Conservation (phyloP, 2,888 invertebrate genomes). For the Mystacides longicornis region DNA sequence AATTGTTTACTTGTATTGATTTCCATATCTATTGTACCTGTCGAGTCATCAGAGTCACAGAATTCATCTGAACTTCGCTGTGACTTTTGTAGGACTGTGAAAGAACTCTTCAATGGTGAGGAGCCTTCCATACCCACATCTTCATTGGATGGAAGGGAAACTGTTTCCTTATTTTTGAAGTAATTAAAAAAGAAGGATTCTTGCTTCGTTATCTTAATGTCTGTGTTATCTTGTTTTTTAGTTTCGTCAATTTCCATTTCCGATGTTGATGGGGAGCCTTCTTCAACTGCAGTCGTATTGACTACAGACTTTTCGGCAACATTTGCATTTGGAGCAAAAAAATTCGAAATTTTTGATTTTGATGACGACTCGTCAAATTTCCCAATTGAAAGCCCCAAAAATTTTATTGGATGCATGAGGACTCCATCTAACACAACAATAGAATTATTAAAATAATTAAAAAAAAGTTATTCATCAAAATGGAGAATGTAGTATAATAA, state of each 20-base stretch:
- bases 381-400: conserved; percentile 69
- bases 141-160: not conserved
- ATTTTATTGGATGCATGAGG: conserved; percentile 50
- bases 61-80: conserved; percentile 33
- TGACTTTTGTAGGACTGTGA: not conserved
- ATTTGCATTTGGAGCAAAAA: not conserved
- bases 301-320: not conserved
- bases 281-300: not conserved
- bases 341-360: not conserved
- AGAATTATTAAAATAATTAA: not conserved
- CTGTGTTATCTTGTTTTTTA: not conserved
- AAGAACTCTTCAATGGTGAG: not conserved
- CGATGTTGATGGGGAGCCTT: not conserved
- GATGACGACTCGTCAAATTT: conserved; percentile 58
- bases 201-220: conserved; percentile 32
- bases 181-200: conserved; percentile 46
- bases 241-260: not conserved
- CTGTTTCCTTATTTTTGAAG: conserved; percentile 29
- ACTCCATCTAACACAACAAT: not conserved
- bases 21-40: conserved; percentile 44
- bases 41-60: conserved; percentile 40
- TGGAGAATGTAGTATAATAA: not conserved
- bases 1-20: conserved; percentile 39
- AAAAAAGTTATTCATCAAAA: not conserved
- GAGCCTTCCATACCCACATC: not conserved